Percentiles rank a stretch among this genome's conserved stretches.
phyloP scores from a whole-genome alignment of 2,888 invertebrate genomes.

The Sclerodermus sp. region DNA sequence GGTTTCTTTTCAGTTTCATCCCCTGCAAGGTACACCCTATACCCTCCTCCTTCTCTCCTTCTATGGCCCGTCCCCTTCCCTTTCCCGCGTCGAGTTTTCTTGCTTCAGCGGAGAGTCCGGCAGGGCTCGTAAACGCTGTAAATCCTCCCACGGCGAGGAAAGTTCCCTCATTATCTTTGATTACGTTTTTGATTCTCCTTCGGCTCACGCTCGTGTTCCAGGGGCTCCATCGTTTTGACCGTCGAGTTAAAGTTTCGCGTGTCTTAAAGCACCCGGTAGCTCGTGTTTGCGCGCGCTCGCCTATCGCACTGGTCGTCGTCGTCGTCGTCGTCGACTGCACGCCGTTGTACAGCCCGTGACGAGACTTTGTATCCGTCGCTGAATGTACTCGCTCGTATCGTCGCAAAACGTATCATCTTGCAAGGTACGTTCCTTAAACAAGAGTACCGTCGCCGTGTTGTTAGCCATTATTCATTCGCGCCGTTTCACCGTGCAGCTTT shows the following conservation, averaged over 20 bases:
- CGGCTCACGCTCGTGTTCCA: neutral
- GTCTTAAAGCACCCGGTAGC: neutral
- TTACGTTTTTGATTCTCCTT: conserved; percentile 24
- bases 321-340: too few relatives aligned
- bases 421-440: too few relatives aligned
- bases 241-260: conserved; percentile 1
- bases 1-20: conserved; percentile 1
- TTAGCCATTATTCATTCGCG: too few relatives aligned
- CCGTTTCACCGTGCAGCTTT: too few relatives aligned
- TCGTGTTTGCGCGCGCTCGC: neutral
- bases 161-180: conserved; percentile 26
- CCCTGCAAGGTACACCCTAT: too few relatives aligned
- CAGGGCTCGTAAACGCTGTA: conserved; percentile 13
- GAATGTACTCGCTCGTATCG: too few relatives aligned
- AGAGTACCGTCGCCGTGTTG: too few relatives aligned
- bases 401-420: too few relatives aligned
- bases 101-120: conserved; percentile 1
- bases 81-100: neutral
- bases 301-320: too few relatives aligned
- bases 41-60: neutral
- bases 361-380: too few relatives aligned
- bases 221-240: neutral
- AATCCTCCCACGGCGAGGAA: conserved; percentile 13
- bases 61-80: neutral
- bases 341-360: too few relatives aligned